phyloP scores from a whole-genome alignment of 1,140 invertebrate genomes.

The Coptotermes formosanus region DNA sequence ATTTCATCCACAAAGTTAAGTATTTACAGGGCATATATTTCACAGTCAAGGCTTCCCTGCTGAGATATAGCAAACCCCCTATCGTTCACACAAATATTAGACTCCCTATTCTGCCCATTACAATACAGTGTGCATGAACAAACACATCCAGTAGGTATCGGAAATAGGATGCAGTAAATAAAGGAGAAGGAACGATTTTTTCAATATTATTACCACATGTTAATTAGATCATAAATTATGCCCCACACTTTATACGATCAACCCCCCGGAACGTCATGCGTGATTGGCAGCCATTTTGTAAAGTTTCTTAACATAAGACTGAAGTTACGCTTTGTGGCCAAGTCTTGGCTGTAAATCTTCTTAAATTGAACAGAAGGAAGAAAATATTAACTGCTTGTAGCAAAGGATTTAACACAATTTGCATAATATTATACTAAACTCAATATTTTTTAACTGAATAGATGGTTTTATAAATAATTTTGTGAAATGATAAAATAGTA shows the following conservation, averaged over 20 bases:
- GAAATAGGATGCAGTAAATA: conserved; percentile 6
- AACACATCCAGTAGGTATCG: background rate
- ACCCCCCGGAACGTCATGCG: background rate
- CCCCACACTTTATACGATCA: background rate
- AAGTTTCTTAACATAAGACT: background rate
- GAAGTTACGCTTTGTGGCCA: background rate
- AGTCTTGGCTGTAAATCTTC: background rate
- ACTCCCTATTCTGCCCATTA: background rate
- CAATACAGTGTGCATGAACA: background rate
- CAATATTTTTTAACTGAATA: background rate
- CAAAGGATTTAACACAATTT: background rate
- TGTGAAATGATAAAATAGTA: background rate
- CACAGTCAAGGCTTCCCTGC: background rate
- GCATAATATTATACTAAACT: background rate
- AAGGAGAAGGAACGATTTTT: background rate
- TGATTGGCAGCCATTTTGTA: conserved; percentile 6
- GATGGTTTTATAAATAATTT: background rate
- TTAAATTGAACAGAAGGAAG: background rate
- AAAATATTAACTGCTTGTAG: background rate
- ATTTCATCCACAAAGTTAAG: background rate
- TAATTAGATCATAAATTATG: conserved; percentile 5
- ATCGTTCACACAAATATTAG: conserved; percentile 19
- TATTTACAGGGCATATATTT: background rate
- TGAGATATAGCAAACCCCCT: background rate
- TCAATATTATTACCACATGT: conserved; percentile 17